Evolutionary conservation across 2,888 invertebrate genomes (phyloP).

Genomic region (Acleris holmiana): DNA sequence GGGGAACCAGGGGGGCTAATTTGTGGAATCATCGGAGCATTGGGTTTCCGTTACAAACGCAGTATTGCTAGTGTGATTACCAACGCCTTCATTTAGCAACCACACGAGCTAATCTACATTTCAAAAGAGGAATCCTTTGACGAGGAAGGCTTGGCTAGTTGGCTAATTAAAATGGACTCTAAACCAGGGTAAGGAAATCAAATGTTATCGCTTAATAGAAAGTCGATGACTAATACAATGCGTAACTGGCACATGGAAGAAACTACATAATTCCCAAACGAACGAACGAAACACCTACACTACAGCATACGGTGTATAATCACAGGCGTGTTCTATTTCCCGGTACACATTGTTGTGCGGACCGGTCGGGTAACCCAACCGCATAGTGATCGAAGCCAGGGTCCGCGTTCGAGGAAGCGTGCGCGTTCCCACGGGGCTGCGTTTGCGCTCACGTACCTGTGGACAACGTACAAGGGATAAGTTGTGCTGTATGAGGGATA

Average conservation of each 20-base stretch:
- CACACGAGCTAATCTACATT: too few species aligned
- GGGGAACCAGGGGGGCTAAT: conserved; percentile 40
- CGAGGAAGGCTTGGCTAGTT: too few species aligned
- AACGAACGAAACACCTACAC: conserved; percentile 3
- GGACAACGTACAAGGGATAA: conserved; percentile 44
- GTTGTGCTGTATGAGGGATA: conserved; percentile 21
- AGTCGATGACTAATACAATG: neutral
- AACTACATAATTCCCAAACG: neutral
- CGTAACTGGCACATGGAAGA: neutral
- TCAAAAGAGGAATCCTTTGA: too few species aligned
- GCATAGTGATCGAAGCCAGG: conserved; percentile 30
- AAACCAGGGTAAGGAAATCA: too few species aligned
- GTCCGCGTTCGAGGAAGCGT: conserved; percentile 46
- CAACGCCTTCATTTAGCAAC: neutral
- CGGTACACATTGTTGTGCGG: conserved; percentile 21
- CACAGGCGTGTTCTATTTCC: conserved; percentile 35
- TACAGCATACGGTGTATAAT: neutral
- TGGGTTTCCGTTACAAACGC: conserved; percentile 22
- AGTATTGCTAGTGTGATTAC: conserved; percentile 6
- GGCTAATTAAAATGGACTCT: too few species aligned
- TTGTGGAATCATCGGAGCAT: conserved; percentile 30
- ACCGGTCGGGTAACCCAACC: conserved; percentile 42
- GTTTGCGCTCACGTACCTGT: conserved; percentile 49
- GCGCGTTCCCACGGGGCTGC: conserved; percentile 55
- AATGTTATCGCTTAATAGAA: too few species aligned